Evolutionary conservation across 1,140 invertebrate species (phyloP), one percentile per base, ranked within the genome.

Genomic region (Galendromus occidentalis): DNA sequence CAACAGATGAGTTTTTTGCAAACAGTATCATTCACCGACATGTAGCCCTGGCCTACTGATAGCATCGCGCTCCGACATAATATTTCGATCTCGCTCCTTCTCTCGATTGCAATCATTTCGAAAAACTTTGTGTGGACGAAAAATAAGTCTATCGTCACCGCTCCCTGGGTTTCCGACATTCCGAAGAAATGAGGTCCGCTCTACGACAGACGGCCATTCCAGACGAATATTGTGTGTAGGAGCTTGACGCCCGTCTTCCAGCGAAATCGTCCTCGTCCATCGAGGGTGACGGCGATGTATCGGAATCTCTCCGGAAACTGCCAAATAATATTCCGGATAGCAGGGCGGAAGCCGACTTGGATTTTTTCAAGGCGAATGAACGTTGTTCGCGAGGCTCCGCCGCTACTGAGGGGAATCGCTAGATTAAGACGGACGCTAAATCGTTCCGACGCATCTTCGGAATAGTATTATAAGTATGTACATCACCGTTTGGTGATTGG

Each of bases 121-220:
- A n/a, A n/a, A n/a, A n/a, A n/a, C n/a, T n/a, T n/a, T n/a, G n/a
- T n/a, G n/a, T n/a, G n/a, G n/a, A n/a, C n/a, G n/a, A n/a, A n/a
- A n/a, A n/a, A n/a, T n/a, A n/a, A n/a, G n/a, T n/a, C n/a, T n/a
- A n/a, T n/a, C 2, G 51, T 33, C 33, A 59, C 22, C 51, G 14
- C 9, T 59, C 51, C 20, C 51, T 14, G 51, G 51, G 51, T 25
- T 33, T 59, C 33, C 51, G 14, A 33, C 51, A 59, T 25, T 59
- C 51, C 14, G 51, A 59, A 4, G 51, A 59, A 33, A 59, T 59
- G 51, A 59, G 51, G 51, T 59, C 51, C n/a, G 51, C 22, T 59
- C 51, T 17, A 17, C 51, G 25, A 25, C 51, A 59, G 2, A 59
- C 51, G 51, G 25, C 51, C 25, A 28, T 47, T 28, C 18, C 25